These are phyloP conservation scores for Lamellibrachia columna DNA, from an alignment of 2,888 invertebrate genomes.

Conservation along the genomic window DNA sequence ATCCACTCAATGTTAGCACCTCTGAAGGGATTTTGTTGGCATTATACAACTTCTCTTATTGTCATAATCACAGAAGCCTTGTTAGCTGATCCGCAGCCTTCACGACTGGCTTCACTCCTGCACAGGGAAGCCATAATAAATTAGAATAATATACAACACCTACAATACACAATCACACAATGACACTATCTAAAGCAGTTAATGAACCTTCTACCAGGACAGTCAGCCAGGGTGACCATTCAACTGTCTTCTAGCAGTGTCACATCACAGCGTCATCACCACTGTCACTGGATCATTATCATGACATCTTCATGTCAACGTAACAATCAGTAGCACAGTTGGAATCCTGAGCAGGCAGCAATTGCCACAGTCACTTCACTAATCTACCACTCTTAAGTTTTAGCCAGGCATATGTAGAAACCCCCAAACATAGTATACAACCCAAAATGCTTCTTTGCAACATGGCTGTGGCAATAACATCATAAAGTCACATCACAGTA, in stretches of 20 bases:
- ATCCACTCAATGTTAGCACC: not conserved
- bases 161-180: not conserved
- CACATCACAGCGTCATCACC: not conserved
- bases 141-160: constrained; percentile 7
- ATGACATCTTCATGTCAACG: not conserved
- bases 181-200: not conserved
- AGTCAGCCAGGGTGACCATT: not conserved
- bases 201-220: not conserved
- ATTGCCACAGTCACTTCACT: not conserved
- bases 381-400: not conserved
- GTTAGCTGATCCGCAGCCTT: not conserved
- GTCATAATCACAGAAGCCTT: not conserved
- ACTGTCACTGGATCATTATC: not conserved
- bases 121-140: not conserved
- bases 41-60: not conserved
- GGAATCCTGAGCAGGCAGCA: not conserved
- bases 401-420: not conserved
- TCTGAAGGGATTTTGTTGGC: not conserved
- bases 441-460: constrained; percentile 4
- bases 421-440: not conserved
- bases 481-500: not conserved
- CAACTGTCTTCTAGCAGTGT: not conserved
- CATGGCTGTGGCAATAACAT: not conserved
- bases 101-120: not conserved
- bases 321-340: too few relatives aligned